phyloP scores from a whole-genome alignment of 2,888 invertebrate species.

The Aspidapion aeneum region DNA sequence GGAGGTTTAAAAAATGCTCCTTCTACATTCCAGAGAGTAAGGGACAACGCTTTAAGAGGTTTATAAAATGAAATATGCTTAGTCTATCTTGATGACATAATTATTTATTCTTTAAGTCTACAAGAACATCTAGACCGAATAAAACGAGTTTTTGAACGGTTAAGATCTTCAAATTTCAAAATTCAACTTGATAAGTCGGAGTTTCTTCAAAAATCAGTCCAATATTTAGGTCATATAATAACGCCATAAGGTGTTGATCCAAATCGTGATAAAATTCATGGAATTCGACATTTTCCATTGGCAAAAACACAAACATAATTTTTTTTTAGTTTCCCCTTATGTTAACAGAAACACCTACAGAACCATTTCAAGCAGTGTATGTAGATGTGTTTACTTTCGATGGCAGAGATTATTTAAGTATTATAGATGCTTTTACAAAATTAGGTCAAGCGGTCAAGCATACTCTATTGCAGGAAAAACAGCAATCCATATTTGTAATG shows the following conservation, averaged over 20 bases:
- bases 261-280: constrained; percentile 18
- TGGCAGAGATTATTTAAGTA: background rate
- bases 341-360: background rate
- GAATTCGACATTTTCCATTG: constrained; percentile 7
- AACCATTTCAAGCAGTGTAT: background rate
- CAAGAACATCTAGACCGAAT: constrained; percentile 9
- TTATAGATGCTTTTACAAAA: background rate
- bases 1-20: constrained; percentile 10
- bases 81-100: background rate
- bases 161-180: constrained; percentile 17
- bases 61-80: constrained; percentile 5
- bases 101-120: background rate
- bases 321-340: background rate
- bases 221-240: no score
- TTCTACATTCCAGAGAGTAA: constrained; percentile 7
- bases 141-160: constrained; percentile 10
- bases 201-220: no score
- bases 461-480: background rate
- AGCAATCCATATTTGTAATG: background rate
- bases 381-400: background rate
- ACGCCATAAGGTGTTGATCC: constrained; percentile 20
- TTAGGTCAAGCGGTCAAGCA: background rate
- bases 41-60: constrained; percentile 10
- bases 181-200: constrained; percentile 26
- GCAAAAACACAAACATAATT: constrained; percentile 10